These are phyloP conservation scores for Drosophila flavopinicola DNA, from an alignment of 2,888 invertebrate genomes.

Conservation along the genomic window DNA sequence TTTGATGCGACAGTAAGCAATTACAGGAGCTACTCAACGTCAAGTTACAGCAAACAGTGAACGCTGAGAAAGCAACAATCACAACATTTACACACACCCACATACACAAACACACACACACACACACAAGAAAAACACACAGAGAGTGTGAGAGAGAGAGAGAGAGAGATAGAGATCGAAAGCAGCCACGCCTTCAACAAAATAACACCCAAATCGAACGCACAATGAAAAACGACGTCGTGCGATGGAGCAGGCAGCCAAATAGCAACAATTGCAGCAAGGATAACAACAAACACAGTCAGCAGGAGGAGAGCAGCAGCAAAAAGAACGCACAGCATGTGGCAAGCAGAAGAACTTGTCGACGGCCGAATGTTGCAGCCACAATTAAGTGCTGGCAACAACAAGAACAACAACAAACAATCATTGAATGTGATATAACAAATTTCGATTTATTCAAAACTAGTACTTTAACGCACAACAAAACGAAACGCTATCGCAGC, in stretches of 20 bases:
- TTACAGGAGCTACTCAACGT: slow-evolving; percentile 41
- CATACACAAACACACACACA: background rate
- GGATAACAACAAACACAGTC: slow-evolving; percentile 25
- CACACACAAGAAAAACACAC: background rate
- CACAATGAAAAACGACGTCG: slow-evolving; percentile 84
- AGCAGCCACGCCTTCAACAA: slow-evolving; percentile 38
- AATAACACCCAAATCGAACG: slow-evolving; percentile 62
- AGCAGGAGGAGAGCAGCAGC: slow-evolving; percentile 14
- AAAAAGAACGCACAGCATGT: slow-evolving; percentile 45
- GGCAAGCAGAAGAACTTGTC: slow-evolving; percentile 51
- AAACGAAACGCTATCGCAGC: slow-evolving; percentile 49
- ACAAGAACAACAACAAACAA: slow-evolving; percentile 63
- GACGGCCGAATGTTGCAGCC: slow-evolving; percentile 39
- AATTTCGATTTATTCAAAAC: slow-evolving; percentile 70
- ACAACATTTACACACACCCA: slow-evolving; percentile 6
- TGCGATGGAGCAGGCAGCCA: slow-evolving; percentile 81
- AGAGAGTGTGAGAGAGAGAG: background rate
- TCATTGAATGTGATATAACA: slow-evolving; percentile 78
- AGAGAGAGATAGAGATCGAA: background rate
- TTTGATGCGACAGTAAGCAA: slow-evolving; percentile 36
- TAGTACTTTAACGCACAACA: slow-evolving; percentile 72
- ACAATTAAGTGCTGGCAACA: slow-evolving; percentile 31
- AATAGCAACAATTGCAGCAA: slow-evolving; percentile 45
- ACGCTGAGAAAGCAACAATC: slow-evolving; percentile 13
- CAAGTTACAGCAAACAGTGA: slow-evolving; percentile 10